Percentiles rank a stretch among this genome's conserved stretches.
Conservation (phyloP, 2,888 invertebrate species). For the Scaptodrosophila latifasciaeformis region DNA sequence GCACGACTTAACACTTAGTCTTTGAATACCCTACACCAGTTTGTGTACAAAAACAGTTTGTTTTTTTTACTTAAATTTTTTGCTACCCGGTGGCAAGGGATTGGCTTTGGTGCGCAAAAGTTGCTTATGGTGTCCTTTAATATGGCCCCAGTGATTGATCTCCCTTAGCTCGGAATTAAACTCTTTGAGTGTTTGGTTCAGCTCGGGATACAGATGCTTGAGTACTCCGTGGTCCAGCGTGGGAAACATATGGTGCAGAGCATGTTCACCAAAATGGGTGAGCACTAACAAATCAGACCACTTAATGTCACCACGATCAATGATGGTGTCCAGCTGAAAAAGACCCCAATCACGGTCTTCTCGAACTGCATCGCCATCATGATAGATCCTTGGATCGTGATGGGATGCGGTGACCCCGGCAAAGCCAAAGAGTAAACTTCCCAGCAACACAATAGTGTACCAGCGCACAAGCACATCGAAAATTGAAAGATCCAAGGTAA, state of each 20-base stretch:
- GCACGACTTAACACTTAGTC: no score
- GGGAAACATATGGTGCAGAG: slow-evolving; percentile 86
- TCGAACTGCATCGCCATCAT: slow-evolving; percentile 82
- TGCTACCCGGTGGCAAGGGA: slow-evolving; percentile 46
- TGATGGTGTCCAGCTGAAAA: slow-evolving; percentile 82
- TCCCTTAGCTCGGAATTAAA: slow-evolving; percentile 62
- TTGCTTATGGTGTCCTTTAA: slow-evolving; percentile 81
- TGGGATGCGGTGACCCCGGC: slow-evolving; percentile 84
- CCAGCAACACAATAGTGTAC: slow-evolving; percentile 76
- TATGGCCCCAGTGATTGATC: slow-evolving; percentile 78
- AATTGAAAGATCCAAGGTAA: slow-evolving; percentile 53
- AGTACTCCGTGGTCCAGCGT: slow-evolving; percentile 85
- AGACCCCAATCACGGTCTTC: slow-evolving; percentile 83
- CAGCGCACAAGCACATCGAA: slow-evolving; percentile 72
- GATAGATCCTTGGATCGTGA: slow-evolving; percentile 85
- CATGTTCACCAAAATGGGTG: slow-evolving; percentile 85
- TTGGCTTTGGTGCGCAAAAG: slow-evolving; percentile 76
- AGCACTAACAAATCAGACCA: slow-evolving; percentile 81
- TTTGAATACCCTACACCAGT: no score
- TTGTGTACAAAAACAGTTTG: no score
- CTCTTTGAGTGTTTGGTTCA: slow-evolving; percentile 63
- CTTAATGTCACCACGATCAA: slow-evolving; percentile 82
- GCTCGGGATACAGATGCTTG: slow-evolving; percentile 79
- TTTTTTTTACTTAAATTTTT: slow-evolving; percentile 19
- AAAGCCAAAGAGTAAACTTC: slow-evolving; percentile 78